phyloP scores from a whole-genome alignment of 2,113 vertebrate species.

The Pelvicachromis taeniatus region DNA sequence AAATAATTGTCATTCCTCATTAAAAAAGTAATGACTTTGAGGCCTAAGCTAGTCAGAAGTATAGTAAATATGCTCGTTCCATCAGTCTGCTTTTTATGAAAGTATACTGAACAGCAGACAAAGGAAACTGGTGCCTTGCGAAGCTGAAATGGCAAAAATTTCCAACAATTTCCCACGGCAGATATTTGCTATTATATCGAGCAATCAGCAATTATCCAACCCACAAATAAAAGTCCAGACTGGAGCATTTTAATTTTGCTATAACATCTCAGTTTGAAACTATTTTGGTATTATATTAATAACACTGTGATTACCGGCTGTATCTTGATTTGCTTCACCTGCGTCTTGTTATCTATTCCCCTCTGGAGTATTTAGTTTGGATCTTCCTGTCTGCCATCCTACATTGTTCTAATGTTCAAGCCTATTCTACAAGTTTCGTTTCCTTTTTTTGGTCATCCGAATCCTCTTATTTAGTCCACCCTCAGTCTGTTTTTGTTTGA shows the following conservation, averaged over 20 bases:
- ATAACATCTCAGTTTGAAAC: not conserved
- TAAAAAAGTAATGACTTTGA: not conserved
- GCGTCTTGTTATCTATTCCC: accelerated
- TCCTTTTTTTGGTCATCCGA: not conserved
- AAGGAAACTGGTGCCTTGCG: slow-evolving; percentile 29
- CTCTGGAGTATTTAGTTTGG: not conserved
- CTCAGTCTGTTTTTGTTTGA: not conserved
- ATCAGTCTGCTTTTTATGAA: not conserved
- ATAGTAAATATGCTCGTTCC: not conserved
- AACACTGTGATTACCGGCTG: not conserved
- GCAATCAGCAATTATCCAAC: not conserved
- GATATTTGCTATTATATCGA: not conserved
- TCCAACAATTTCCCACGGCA: slow-evolving; percentile 21
- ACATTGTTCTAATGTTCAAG: not conserved
- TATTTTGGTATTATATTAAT: not conserved
- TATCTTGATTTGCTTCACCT: not conserved
- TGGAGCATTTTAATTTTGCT: not conserved
- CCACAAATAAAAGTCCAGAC: not conserved
- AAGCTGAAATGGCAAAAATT: slow-evolving; percentile 19
- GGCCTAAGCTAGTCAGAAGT: not conserved
- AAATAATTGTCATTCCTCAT: not conserved
- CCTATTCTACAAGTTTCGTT: not conserved
- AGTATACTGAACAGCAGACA: not conserved
- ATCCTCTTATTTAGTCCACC: not conserved
- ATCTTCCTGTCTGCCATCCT: not conserved